Evolutionary conservation across 2,113 vertebrate genomes (phyloP), one percentile per base, ranked within the genome.

Genomic region (Rynchops niger): DNA sequence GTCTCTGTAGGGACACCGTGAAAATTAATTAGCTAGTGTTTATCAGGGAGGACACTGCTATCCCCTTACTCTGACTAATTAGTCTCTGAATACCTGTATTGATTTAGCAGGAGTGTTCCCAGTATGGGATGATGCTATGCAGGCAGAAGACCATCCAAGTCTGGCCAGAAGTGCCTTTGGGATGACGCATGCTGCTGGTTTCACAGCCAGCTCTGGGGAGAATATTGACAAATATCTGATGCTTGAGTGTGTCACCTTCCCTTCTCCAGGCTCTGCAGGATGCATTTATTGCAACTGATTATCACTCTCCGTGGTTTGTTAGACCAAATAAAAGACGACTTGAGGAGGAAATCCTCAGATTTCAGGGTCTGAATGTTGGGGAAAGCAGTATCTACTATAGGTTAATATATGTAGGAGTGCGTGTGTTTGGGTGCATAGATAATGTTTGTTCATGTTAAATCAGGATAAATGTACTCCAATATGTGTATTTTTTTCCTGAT

Each of bases 1-100:
- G 34, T 62, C 49, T 96, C 87, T 2, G 0, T 77, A 86, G 78
- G 74, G 92, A 83, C 45, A 32, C 34, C 0, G 1, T 91, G 73
- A 91, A 96, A 96, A 95, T 95, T 90, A 91, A 92, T 96, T 95
- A 93, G 92, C 40, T 88, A 23, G 45, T 91, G 62, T 95, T 96
- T 85, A 62, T 95, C 91, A 90, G 82, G 82, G 70, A 95, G 82
- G 71, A 80, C 49, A 66, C 29, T 96, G 22, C 8, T n/a, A 66
- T 80, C 45, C 74, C 58, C 73, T 87, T 79, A 55, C 43, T 90
- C 81, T 84, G 71, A 79, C 84, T 95, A 91, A 93, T 96, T 96
- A 50, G 36, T 80, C 38, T 93, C 59, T 89, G 83, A 96, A 96
- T 82, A 92, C 78, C 74, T 87, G 36, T 77, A 88, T 77, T 90